These are phyloP conservation scores for Heliconius sara DNA, from an alignment of 2,888 invertebrate genomes.

Conservation along the genomic window DNA sequence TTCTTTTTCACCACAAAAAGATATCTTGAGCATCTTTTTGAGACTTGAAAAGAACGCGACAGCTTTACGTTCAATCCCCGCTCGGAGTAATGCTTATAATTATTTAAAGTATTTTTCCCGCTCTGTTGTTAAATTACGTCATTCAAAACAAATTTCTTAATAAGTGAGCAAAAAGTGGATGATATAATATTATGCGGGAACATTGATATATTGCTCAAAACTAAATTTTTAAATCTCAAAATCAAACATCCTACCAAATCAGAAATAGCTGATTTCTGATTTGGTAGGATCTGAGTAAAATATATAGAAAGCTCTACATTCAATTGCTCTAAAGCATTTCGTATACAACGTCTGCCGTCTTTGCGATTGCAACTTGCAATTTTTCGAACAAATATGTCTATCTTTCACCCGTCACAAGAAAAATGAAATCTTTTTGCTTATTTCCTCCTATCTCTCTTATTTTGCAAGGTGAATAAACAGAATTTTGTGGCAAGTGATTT, in stretches of 20 bases:
- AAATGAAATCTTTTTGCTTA: background rate
- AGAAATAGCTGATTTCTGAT: background rate
- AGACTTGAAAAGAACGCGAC: too few relatives aligned
- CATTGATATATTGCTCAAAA: background rate
- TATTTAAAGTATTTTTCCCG: too few relatives aligned
- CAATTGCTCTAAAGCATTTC: slow-evolving; percentile 20
- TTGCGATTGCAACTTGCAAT: slow-evolving; percentile 12
- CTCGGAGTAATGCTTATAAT: too few relatives aligned
- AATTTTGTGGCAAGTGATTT: background rate
- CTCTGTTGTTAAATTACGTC: too few relatives aligned
- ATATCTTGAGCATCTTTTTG: too few relatives aligned
- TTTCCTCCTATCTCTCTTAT: background rate
- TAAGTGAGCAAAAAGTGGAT: too few relatives aligned
- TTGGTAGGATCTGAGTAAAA: slow-evolving; percentile 2
- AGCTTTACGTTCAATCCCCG: too few relatives aligned
- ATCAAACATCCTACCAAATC: background rate
- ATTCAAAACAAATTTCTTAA: too few relatives aligned
- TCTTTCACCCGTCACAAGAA: slow-evolving; percentile 12
- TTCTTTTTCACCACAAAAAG: too few relatives aligned
- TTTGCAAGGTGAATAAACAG: background rate
- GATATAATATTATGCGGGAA: too few relatives aligned
- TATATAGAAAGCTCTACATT: slow-evolving; percentile 4
- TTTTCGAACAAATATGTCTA: slow-evolving; percentile 25
- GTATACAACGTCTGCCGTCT: slow-evolving; percentile 15
- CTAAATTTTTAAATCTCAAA: background rate